Percentiles rank a stretch among this genome's conserved stretches.
These are phyloP conservation scores for Saccopteryx bilineata DNA, from an alignment of 2,113 vertebrate genomes.

Conservation along the genomic window DNA sequence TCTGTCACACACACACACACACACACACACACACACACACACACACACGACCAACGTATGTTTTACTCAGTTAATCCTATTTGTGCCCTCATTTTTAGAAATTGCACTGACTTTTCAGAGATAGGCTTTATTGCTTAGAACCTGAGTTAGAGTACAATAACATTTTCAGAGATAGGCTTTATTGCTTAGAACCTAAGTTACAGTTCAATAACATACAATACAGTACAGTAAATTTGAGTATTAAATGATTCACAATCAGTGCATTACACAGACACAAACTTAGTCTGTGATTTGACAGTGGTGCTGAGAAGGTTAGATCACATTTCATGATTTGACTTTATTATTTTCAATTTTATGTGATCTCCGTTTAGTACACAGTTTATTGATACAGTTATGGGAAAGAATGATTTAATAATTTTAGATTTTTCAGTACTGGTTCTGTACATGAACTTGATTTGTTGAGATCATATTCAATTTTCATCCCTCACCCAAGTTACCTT, in stretches of 20 bases:
- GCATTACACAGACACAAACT: background rate
- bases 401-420: background rate
- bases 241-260: background rate
- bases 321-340: background rate
- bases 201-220: background rate
- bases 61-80: background rate
- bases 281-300: background rate
- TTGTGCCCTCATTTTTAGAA: background rate
- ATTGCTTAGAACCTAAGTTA: background rate
- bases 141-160: background rate
- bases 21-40: too few relatives aligned
- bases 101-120: background rate
- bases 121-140: background rate
- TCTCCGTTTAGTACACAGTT: slow-evolving; percentile 6
- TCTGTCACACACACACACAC: too few relatives aligned
- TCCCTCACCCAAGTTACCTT: background rate
- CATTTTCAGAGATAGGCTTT: background rate
- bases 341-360: background rate
- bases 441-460: background rate
- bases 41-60: background rate
- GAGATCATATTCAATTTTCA: background rate
- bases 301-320: background rate
- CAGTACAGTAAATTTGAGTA: background rate
- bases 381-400: slow-evolving; percentile 34
- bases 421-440: slow-evolving; percentile 17